Percentiles rank a stretch among this genome's conserved stretches.
These are phyloP conservation scores for Odontamblyopus rebecca DNA, from an alignment of 2,797 vertebrate species.

Conservation along the genomic window DNA sequence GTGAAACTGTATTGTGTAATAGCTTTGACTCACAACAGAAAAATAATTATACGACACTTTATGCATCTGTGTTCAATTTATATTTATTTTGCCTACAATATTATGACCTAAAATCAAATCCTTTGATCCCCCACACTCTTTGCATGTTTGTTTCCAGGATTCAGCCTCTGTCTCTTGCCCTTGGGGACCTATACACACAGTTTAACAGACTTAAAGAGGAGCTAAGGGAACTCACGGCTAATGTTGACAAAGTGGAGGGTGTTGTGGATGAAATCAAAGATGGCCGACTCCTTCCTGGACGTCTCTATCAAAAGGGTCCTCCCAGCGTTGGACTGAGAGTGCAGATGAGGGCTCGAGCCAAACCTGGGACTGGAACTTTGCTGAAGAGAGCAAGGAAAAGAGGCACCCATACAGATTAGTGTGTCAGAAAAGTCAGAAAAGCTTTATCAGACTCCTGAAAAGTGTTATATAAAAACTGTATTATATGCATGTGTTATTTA, in stretches of 20 bases:
- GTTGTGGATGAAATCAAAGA: slow-evolving; percentile 80
- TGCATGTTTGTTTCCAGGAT: slow-evolving; percentile 71
- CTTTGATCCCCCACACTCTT: neutral
- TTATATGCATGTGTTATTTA: slow-evolving; percentile 2
- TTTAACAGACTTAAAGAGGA: slow-evolving; percentile 84
- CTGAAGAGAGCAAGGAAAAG: slow-evolving; percentile 45
- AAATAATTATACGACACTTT: slow-evolving; percentile 10
- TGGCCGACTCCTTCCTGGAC: slow-evolving; percentile 42
- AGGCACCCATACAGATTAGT: slow-evolving; percentile 34
- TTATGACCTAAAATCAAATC: slow-evolving; percentile 24
- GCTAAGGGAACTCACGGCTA: slow-evolving; percentile 75
- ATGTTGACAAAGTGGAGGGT: slow-evolving; percentile 80
- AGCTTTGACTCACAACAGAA: neutral
- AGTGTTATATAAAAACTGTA: neutral
- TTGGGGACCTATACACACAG: slow-evolving; percentile 83
- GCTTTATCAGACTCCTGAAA: too few species aligned
- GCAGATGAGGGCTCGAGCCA: slow-evolving; percentile 36
- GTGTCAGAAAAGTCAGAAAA: neutral
- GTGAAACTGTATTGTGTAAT: neutral
- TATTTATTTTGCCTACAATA: slow-evolving; percentile 8
- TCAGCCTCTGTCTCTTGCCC: slow-evolving; percentile 81
- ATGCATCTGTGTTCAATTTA: slow-evolving; percentile 31
- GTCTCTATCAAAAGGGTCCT: slow-evolving; percentile 25
- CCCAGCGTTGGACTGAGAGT: slow-evolving; percentile 33
- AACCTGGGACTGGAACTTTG: slow-evolving; percentile 17